Percentiles rank a stretch among this genome's conserved stretches.
Conservation (phyloP, 2,113 vertebrate genomes). For the Psittacula cyanocephala region DNA sequence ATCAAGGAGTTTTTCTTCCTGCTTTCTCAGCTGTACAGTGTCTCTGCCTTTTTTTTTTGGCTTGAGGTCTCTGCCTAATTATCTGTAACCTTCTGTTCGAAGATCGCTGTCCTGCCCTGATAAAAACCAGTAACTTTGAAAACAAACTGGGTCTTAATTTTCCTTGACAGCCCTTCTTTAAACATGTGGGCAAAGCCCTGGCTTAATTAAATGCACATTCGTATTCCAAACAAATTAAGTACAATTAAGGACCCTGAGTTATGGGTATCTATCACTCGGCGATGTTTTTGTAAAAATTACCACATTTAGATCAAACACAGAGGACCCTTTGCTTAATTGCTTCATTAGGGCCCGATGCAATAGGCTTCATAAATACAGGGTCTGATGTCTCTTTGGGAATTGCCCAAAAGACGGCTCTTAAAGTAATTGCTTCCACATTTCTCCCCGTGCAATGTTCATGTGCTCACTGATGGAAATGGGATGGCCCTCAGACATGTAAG, state of each 20-base stretch:
- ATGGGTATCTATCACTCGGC: constrained; percentile 98
- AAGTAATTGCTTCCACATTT: constrained; percentile 98
- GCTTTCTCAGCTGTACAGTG: constrained; percentile 61
- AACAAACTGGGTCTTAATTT: constrained; percentile 98
- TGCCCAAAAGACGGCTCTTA: constrained; percentile 92
- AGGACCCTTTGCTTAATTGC: constrained; percentile 95
- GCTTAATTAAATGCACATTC: constrained; percentile 99
- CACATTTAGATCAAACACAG: constrained; percentile 98
- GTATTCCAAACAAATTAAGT: constrained; percentile 99
- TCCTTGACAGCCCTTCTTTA: constrained; percentile 95
- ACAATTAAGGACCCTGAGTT: constrained; percentile 99
- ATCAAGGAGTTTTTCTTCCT: constrained; percentile 58
- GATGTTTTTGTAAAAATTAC: constrained; percentile 99
- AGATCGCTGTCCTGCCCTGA: constrained; percentile 83
- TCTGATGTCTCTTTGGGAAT: constrained; percentile 94
- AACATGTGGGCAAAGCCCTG: constrained; percentile 89
- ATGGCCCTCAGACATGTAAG: constrained; percentile 66
- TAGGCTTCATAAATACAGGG: constrained; percentile 90
- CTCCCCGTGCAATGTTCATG: constrained; percentile 81
- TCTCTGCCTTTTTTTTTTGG: constrained; percentile 44
- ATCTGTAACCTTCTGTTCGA: constrained; percentile 84
- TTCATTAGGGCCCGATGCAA: constrained; percentile 95
- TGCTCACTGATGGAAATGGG: constrained; percentile 79
- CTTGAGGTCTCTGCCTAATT: constrained; percentile 80
- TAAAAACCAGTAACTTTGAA: constrained; percentile 95